phyloP scores from a whole-genome alignment of 2,888 invertebrate genomes.

The Leptopilina myrica region DNA sequence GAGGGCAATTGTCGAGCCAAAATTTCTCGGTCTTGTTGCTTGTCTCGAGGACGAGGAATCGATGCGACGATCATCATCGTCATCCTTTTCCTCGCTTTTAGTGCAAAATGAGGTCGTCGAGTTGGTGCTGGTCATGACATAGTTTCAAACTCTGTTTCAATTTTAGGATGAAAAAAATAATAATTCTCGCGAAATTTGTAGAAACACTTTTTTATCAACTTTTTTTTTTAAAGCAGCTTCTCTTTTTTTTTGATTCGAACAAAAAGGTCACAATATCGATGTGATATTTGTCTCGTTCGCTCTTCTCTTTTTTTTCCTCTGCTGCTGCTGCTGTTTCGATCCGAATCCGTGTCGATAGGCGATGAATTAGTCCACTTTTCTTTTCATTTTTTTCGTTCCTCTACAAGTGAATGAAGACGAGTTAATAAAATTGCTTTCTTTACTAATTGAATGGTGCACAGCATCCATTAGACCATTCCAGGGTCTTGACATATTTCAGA shows the following conservation, averaged over 20 bases:
- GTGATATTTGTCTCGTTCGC: constrained; percentile 6
- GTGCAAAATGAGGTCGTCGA: constrained; percentile 46
- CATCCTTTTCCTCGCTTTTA: constrained; percentile 17
- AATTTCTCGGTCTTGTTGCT: constrained; percentile 39
- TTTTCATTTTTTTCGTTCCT: background rate
- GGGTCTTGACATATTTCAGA: constrained; percentile 29
- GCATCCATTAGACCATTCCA: background rate
- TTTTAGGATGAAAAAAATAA: background rate
- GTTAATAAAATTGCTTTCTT: background rate
- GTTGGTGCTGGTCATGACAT: constrained; percentile 62
- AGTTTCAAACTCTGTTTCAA: constrained; percentile 43
- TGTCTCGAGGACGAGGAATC: background rate
- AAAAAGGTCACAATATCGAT: constrained; percentile 10
- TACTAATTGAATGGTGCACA: constrained; percentile 3
- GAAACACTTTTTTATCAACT: background rate
- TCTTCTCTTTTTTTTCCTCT: background rate
- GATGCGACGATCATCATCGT: constrained; percentile 26
- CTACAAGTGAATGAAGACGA: constrained; percentile 17
- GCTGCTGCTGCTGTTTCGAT: background rate
- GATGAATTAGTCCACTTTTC: constrained; percentile 5
- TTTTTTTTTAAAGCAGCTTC: background rate
- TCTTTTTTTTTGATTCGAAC: background rate
- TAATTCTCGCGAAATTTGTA: background rate
- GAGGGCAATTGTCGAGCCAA: constrained; percentile 57
- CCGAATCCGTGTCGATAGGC: background rate